These are phyloP conservation scores for Styela plicata DNA, from an alignment of 23 tunicate species.

Conservation along the genomic window DNA sequence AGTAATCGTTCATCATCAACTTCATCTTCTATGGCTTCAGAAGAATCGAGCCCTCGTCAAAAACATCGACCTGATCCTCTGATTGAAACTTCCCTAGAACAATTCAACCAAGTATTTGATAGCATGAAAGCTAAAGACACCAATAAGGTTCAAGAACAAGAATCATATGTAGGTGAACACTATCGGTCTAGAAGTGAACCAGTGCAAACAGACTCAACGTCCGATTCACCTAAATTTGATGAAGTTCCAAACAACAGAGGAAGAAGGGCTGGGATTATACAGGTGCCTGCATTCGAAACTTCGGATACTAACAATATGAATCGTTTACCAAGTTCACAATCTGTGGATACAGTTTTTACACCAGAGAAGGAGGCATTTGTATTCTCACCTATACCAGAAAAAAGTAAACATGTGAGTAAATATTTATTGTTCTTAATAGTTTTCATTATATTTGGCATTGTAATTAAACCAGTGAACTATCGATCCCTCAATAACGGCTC, in stretches of 20 bases:
- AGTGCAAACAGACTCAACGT: neutral
- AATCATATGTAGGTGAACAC: conserved; percentile 31
- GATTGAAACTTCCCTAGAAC: conserved; percentile 1
- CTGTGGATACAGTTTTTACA: neutral
- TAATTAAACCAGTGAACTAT: no score
- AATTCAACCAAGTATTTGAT: conserved; percentile 49
- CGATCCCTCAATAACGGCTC: no score
- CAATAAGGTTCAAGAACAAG: neutral
- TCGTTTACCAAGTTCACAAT: neutral
- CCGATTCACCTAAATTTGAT: conserved; percentile 4
- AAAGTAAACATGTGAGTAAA: neutral
- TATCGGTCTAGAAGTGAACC: conserved; percentile 40
- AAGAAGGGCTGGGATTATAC: conserved; percentile 58
- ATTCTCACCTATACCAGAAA: neutral
- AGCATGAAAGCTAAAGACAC: conserved; percentile 35
- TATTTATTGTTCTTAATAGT: neutral
- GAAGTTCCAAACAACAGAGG: neutral
- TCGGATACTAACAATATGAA: conserved; percentile 6
- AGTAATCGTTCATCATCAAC: neutral
- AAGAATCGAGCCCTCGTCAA: conserved; percentile 2
- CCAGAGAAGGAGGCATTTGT: neutral
- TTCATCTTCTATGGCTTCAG: conserved; percentile 11
- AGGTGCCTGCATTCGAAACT: conserved; percentile 56
- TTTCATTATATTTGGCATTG: no score
- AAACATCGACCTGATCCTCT: neutral